Conservation (phyloP, 2,888 invertebrate species). For the Shargacucullia verbasci region DNA sequence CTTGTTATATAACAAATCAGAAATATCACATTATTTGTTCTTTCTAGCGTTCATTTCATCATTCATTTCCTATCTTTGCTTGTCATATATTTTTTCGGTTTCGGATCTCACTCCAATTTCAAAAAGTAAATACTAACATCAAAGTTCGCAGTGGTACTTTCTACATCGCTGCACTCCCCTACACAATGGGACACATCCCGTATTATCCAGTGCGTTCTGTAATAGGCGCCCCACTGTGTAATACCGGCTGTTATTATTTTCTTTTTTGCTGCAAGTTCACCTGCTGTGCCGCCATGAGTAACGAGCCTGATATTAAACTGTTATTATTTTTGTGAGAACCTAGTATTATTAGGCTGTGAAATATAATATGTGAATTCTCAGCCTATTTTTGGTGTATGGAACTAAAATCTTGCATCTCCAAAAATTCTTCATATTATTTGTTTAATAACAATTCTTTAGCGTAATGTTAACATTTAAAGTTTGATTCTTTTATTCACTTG, state of each 20-base stretch:
- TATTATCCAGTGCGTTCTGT: constrained; percentile 46
- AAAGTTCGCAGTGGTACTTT: constrained; percentile 23
- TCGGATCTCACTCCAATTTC: too few relatives aligned
- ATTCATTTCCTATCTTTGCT: too few relatives aligned
- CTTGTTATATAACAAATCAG: too few relatives aligned
- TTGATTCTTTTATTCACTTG: too few relatives aligned
- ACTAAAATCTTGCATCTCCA: too few relatives aligned
- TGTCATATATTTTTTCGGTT: too few relatives aligned
- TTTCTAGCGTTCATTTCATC: too few relatives aligned
- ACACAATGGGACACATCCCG: constrained; percentile 22
- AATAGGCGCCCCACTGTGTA: constrained; percentile 60
- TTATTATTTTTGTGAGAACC: constrained; percentile 49
- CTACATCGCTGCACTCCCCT: constrained; percentile 21
- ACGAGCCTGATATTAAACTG: constrained; percentile 62
- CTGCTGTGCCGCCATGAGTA: constrained; percentile 74
- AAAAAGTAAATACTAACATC: not conserved
- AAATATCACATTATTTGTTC: too few relatives aligned
- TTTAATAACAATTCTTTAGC: too few relatives aligned
- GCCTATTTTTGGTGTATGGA: not conserved
- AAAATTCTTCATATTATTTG: too few relatives aligned
- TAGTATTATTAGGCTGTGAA: constrained; percentile 36
- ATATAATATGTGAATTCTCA: constrained; percentile 25
- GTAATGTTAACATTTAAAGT: too few relatives aligned
- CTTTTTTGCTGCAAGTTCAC: constrained; percentile 60
- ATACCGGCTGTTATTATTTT: constrained; percentile 50